Evolutionary conservation across 2,113 vertebrate species (phyloP).

Genomic region (Notothenia rossii): DNA sequence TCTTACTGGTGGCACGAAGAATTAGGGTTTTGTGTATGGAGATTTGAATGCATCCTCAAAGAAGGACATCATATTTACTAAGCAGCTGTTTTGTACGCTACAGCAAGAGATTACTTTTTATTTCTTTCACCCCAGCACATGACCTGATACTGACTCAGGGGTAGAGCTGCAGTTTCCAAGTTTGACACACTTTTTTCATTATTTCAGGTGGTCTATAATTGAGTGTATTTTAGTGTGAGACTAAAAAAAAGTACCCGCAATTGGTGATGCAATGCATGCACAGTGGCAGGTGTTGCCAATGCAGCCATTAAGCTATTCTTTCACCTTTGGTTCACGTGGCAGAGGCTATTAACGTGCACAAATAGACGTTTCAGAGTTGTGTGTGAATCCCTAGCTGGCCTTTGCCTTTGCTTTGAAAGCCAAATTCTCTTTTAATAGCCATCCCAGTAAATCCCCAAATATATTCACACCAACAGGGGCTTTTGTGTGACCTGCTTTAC

Average conservation of each 20-base stretch:
- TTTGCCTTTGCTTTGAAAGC: conserved; percentile 58
- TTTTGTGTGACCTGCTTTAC: conserved; percentile 44
- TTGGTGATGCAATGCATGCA: conserved; percentile 38
- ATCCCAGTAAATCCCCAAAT: conserved; percentile 60
- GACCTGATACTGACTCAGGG: conserved; percentile 41
- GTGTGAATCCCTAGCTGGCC: conserved; percentile 48
- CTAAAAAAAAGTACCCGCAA: conserved; percentile 29
- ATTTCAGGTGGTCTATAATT: conserved; percentile 54
- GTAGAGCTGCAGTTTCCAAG: conserved; percentile 38
- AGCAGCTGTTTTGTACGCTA: conserved; percentile 6
- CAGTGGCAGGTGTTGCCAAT: conserved; percentile 35
- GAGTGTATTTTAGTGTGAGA: conserved; percentile 36
- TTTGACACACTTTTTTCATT: conserved; percentile 21
- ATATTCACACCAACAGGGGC: conserved; percentile 47
- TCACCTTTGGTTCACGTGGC: conserved; percentile 53
- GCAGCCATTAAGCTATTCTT: conserved; percentile 44
- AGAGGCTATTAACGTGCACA: conserved; percentile 49
- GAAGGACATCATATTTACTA: conserved; percentile 41
- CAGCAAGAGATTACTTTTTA: conserved; percentile 44
- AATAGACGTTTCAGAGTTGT: conserved; percentile 47
- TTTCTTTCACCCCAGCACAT: conserved; percentile 42
- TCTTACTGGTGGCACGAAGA: conserved; percentile 5
- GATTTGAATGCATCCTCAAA: conserved; percentile 32
- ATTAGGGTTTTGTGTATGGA: background rate
- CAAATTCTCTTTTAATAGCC: conserved; percentile 65